Evolutionary conservation across 2,888 invertebrate species (phyloP), one percentile per base, ranked within the genome.

Genomic region (Cephus sareptanus): DNA sequence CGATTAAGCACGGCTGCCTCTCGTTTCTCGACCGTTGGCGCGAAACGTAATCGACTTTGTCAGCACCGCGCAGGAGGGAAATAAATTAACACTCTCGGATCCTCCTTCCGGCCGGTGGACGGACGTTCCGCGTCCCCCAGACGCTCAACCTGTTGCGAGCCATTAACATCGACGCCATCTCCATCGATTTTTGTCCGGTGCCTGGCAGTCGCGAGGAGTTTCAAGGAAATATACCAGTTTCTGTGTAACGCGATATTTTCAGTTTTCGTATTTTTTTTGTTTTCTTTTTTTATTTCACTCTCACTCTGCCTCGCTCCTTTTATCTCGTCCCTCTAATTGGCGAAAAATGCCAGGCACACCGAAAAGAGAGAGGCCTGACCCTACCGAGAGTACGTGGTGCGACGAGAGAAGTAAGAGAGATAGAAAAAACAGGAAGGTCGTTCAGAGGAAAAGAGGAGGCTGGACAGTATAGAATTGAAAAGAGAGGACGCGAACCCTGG

Each of bases 81-180:
- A 71, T 33, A 33, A 31, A 34, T 31, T 71, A 71, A 33, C 73
- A 31, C 34, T 71, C 73, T 71, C 73, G 34, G 69, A 81, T 77
- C 74, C 77, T 69, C 79, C 77, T 77, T 77, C 76, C 78, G 79
- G 78, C 80, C 79, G 56, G 77, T 81, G 81, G 77, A 80, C 76
- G 76, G 79, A 74, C 69, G 74, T 79, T 84, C 81, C 80, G 82
- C 83, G 77, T 80, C 81, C 79, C 82, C 86, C 82, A 86, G 85
- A 84, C 86, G 84, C 85, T 85, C 85, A 86, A 85, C 85, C 85
- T 85, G 85, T 85, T 85, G 85, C 85, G 79, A 85, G 83, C 84
- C 85, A 85, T 85, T 86, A 83, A 86, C 86, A 84, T 86, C 84
- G 83, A 86, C 85, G 82, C 74, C 56, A 82, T 83, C 83, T 84